Evolutionary conservation across 2,113 vertebrate genomes (phyloP).

Genomic region (Alexandromys fortis): DNA sequence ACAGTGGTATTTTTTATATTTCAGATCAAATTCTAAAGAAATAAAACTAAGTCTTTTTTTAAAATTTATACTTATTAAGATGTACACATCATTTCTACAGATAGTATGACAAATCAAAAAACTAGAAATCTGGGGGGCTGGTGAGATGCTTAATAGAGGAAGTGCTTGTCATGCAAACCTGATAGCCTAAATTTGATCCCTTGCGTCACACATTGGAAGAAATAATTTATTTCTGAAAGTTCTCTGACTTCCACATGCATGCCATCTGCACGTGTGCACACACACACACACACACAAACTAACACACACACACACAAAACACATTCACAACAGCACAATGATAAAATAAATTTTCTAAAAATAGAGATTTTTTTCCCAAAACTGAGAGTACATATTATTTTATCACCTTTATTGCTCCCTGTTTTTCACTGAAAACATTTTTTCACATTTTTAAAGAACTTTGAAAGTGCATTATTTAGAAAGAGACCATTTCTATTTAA

Average conservation of each 20-base stretch:
- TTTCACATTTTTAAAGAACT: neutral
- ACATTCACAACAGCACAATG: no score
- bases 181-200: neutral
- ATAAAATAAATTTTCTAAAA: neutral
- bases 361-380: neutral
- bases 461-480: neutral
- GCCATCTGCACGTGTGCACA: neutral
- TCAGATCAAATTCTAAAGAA: neutral
- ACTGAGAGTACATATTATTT: neutral
- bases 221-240: neutral
- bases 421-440: neutral
- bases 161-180: neutral
- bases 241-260: neutral
- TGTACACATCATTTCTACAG: neutral
- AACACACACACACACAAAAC: neutral
- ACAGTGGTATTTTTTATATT: neutral
- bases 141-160: neutral
- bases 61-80: neutral
- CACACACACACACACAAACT: neutral
- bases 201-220: neutral
- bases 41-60: neutral
- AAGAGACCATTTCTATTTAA: constrained; percentile 12
- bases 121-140: neutral
- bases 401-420: neutral
- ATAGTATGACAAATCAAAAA: neutral